These are phyloP conservation scores for Apus apus DNA, from an alignment of 2,113 vertebrate genomes.

Conservation along the genomic window DNA sequence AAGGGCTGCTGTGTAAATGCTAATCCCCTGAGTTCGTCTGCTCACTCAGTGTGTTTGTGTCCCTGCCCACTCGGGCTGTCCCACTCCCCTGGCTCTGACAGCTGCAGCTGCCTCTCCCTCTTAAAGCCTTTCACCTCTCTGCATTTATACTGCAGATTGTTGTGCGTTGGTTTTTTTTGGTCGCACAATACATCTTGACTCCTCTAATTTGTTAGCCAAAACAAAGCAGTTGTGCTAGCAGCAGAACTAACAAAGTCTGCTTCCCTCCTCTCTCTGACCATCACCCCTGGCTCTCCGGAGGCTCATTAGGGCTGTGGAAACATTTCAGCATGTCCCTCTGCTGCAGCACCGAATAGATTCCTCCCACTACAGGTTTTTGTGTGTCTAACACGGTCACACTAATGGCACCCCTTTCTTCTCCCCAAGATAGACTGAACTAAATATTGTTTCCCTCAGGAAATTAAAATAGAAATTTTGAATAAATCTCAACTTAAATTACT, in stretches of 20 bases:
- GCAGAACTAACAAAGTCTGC: neutral
- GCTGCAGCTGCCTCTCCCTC: neutral
- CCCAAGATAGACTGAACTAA: neutral
- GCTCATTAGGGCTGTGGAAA: neutral
- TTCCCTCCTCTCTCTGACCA: neutral
- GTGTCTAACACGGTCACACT: neutral
- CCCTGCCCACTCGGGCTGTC: neutral
- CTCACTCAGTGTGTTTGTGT: neutral
- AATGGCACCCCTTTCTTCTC: neutral
- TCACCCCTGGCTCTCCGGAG: neutral
- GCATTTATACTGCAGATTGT: neutral
- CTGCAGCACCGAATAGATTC: neutral
- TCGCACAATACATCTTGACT: neutral
- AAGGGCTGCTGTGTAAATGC: neutral
- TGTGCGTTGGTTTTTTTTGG: neutral
- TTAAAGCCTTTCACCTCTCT: neutral
- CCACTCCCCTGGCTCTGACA: neutral
- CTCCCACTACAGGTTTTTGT: neutral
- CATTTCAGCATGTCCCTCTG: neutral
- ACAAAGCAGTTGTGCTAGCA: neutral
- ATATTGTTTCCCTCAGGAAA: neutral
- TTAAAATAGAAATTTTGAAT: neutral
- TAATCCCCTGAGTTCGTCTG: constrained; percentile 42
- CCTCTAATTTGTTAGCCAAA: neutral
- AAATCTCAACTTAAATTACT: neutral